phyloP scores from a whole-genome alignment of 2,797 vertebrate genomes.

The Mustela erminea region DNA sequence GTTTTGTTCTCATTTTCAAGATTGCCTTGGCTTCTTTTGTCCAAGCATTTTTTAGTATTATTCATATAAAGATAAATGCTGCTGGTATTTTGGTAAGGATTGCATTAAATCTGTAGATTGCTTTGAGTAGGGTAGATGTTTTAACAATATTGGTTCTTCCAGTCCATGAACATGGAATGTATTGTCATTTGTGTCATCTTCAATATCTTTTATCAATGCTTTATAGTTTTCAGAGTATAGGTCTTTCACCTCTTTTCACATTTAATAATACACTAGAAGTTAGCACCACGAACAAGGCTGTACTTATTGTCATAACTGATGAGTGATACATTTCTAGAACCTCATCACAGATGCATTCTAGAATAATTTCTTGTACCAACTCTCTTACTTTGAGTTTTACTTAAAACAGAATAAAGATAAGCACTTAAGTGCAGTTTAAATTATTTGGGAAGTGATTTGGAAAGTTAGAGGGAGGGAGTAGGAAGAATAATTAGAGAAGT shows the following conservation, averaged over 20 bases:
- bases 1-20: too few relatives aligned
- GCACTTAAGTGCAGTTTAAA: background rate
- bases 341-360: background rate
- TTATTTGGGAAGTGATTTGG: background rate
- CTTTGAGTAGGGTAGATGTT: too few relatives aligned
- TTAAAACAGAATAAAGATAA: background rate
- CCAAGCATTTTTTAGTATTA: too few relatives aligned
- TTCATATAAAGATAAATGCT: too few relatives aligned
- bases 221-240: background rate
- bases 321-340: background rate
- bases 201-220: background rate
- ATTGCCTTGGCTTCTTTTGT: too few relatives aligned
- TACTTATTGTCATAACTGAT: background rate
- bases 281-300: background rate
- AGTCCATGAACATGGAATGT: too few relatives aligned
- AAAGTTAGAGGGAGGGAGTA: background rate
- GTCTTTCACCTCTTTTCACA: background rate
- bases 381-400: background rate
- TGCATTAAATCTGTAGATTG: too few relatives aligned
- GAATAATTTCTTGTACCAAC: background rate
- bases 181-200: background rate
- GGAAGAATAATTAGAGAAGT: background rate
- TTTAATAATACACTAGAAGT: background rate
- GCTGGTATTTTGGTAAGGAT: too few relatives aligned
- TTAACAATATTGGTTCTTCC: too few relatives aligned